A percentile compares a stretch with the other conserved stretches of the same genome.
These are phyloP conservation scores for Caenorhabditis sp. DNA, from an alignment of 2,888 invertebrate species.

Conservation along the genomic window DNA sequence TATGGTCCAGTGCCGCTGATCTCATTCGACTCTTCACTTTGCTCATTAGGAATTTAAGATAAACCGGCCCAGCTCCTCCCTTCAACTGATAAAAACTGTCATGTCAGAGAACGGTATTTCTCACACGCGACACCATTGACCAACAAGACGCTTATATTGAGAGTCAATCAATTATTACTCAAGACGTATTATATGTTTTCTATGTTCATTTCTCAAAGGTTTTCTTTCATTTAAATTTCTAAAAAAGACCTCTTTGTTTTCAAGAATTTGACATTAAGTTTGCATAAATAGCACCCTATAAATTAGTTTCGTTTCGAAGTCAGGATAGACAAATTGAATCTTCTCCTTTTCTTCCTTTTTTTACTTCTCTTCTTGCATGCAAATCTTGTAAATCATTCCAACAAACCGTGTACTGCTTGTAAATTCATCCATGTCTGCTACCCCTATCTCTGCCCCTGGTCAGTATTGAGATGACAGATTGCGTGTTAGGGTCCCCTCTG, in stretches of 20 bases:
- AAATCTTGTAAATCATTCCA: not conserved
- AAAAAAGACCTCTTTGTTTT: too few species aligned
- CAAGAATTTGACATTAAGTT: too few species aligned
- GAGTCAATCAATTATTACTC: too few species aligned
- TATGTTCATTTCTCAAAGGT: too few species aligned
- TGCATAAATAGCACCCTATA: not conserved
- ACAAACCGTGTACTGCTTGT: not conserved
- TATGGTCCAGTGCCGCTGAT: conserved; percentile 5
- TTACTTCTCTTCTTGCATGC: too few species aligned
- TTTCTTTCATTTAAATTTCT: too few species aligned
- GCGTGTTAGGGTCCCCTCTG: not conserved
- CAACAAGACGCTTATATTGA: too few species aligned
- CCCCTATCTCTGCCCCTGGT: not conserved
- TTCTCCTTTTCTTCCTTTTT: too few species aligned
- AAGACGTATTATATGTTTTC: too few species aligned
- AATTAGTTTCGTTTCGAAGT: not conserved
- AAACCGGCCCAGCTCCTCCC: not conserved
- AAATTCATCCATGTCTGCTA: not conserved
- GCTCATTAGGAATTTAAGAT: conserved; percentile 1
- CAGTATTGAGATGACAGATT: conserved; percentile 1
- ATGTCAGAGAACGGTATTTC: not conserved
- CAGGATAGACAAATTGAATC: too few species aligned
- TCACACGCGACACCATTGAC: too few species aligned
- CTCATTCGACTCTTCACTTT: conserved; percentile 1
- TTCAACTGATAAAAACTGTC: not conserved